Conservation (phyloP, 2,113 vertebrate species). For the Myiozetetes cayanensis region DNA sequence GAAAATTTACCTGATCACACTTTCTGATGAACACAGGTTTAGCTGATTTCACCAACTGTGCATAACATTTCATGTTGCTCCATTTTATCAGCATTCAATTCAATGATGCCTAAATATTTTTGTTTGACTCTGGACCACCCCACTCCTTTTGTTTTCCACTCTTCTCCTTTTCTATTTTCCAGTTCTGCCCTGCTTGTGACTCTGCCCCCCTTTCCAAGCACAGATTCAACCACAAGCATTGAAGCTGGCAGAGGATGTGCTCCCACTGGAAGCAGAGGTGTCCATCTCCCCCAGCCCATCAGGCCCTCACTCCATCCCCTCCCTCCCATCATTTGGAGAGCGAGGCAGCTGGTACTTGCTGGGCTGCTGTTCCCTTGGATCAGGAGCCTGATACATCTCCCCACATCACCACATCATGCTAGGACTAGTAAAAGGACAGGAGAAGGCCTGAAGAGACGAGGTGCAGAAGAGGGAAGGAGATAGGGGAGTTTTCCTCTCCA, state of each 20-base stretch:
- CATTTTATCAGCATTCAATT: not conserved
- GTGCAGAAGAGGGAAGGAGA: not conserved
- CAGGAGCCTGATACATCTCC: not conserved
- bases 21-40: not conserved
- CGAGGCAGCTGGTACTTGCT: not conserved
- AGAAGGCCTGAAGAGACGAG: not conserved
- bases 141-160: not conserved
- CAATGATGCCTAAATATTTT: not conserved
- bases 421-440: not conserved
- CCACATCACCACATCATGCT: not conserved
- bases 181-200: not conserved
- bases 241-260: not conserved
- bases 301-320: not conserved
- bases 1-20: not conserved
- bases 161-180: not conserved
- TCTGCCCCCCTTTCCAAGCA: not conserved
- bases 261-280: not conserved
- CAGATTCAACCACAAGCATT: not conserved
- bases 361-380: not conserved
- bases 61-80: not conserved
- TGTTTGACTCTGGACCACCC: not conserved
- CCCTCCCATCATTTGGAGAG: not conserved
- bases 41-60: not conserved
- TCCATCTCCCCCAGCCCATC: not conserved
- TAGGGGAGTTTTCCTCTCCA: not conserved